These are phyloP conservation scores for Sparidentex hasta DNA, from an alignment of 2,797 vertebrate species.

Conservation along the genomic window DNA sequence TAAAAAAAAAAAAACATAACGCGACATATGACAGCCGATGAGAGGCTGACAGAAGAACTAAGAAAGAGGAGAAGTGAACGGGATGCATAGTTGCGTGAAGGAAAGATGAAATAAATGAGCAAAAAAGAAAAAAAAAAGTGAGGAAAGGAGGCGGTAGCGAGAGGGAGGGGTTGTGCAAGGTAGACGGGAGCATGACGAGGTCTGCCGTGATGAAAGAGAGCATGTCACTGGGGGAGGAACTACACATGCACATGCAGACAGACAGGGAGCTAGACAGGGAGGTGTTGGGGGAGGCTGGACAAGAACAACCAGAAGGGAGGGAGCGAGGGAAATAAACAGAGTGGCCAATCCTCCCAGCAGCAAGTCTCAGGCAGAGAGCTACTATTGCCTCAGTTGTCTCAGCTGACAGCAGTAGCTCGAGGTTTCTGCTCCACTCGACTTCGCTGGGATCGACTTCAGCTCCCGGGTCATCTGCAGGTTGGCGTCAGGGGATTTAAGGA, in stretches of 20 bases:
- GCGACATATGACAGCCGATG: background rate
- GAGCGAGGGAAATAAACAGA: constrained; percentile 54
- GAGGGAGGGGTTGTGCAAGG: constrained; percentile 4
- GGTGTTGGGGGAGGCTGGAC: constrained; percentile 28
- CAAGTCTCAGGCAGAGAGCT: constrained; percentile 54
- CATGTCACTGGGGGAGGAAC: constrained; percentile 18
- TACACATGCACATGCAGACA: constrained; percentile 33
- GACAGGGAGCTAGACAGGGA: constrained; percentile 15
- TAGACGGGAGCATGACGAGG: constrained; percentile 12
- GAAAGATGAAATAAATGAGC: background rate
- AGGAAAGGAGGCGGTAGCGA: constrained; percentile 7
- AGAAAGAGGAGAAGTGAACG: background rate
- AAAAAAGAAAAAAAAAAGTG: background rate
- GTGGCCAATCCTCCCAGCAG: constrained; percentile 53
- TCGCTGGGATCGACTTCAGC: background rate
- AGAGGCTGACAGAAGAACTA: background rate
- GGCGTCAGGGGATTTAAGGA: constrained; percentile 10
- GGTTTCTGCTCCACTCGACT: background rate
- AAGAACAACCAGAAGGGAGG: constrained; percentile 48
- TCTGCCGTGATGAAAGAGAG: constrained; percentile 40
- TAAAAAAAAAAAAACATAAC: constrained; percentile 3
- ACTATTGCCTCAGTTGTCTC: constrained; percentile 19
- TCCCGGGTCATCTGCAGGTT: constrained; percentile 19
- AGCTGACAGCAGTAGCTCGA: constrained; percentile 25
- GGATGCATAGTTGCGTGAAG: background rate